phyloP scores from a whole-genome alignment of 2,797 vertebrate species.

The Acropternis orthonyx region DNA sequence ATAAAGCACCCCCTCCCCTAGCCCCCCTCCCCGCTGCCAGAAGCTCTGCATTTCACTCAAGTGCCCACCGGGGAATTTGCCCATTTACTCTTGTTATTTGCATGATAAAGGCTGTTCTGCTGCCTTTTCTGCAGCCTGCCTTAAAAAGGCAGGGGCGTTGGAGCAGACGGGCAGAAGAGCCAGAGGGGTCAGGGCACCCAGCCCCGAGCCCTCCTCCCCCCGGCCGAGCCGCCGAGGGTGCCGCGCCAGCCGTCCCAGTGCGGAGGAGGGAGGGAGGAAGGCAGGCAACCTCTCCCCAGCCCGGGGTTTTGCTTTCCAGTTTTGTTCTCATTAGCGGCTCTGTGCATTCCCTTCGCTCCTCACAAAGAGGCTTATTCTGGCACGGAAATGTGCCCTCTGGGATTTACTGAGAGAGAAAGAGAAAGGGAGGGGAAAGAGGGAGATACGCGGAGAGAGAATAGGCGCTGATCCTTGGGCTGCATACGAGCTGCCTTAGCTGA shows the following conservation, averaged over 20 bases:
- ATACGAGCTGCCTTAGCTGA: not conserved
- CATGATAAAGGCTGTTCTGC: constrained; percentile 88
- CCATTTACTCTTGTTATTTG: constrained; percentile 90
- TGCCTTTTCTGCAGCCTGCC: constrained; percentile 40
- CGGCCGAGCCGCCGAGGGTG: not conserved
- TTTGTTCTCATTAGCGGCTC: constrained; percentile 26
- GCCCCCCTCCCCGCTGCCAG: constrained; percentile 75
- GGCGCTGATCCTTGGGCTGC: not conserved
- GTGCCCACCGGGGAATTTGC: constrained; percentile 87
- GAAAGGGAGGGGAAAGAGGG: not conserved
- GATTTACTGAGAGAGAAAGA: constrained; percentile 1
- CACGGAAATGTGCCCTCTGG: constrained; percentile 19
- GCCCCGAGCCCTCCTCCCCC: not conserved
- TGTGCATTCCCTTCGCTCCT: constrained; percentile 13
- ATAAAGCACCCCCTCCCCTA: constrained; percentile 81
- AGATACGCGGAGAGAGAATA: not conserved
- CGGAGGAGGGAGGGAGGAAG: not conserved
- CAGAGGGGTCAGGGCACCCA: not conserved
- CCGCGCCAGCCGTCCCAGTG: not conserved
- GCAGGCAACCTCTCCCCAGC: not conserved
- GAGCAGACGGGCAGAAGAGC: not conserved
- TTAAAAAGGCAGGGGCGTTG: constrained; percentile 44
- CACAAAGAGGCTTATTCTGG: constrained; percentile 44
- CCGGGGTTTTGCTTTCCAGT: not conserved
- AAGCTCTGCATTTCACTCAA: constrained; percentile 87